A percentile compares a stretch with the other conserved stretches of the same genome.
phyloP scores from a whole-genome alignment of 2,888 invertebrate species.

The Torymus texanus region DNA sequence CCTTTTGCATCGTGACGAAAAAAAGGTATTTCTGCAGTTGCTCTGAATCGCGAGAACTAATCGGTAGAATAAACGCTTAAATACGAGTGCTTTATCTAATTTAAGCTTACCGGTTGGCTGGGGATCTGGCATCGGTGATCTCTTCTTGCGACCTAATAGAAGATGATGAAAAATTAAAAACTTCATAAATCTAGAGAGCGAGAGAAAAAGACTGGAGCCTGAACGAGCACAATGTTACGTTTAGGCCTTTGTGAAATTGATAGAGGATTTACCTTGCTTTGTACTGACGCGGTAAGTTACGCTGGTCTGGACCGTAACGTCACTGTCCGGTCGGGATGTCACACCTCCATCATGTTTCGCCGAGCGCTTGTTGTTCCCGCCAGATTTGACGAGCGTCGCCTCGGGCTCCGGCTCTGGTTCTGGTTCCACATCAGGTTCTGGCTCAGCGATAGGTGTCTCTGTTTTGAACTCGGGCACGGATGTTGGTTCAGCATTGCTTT shows the following conservation, averaged over 20 bases:
- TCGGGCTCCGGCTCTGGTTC: slow-evolving; percentile 68
- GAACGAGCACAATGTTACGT: slow-evolving; percentile 32
- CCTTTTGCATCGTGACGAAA: slow-evolving; percentile 3
- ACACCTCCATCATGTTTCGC: slow-evolving; percentile 66
- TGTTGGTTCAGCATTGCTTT: slow-evolving; percentile 69
- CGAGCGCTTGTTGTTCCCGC: slow-evolving; percentile 57
- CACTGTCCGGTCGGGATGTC: slow-evolving; percentile 70
- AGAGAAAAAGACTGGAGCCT: neutral
- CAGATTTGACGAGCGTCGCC: slow-evolving; percentile 70
- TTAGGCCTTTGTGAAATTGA: slow-evolving; percentile 31
- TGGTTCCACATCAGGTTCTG: slow-evolving; percentile 73
- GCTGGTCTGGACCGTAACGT: slow-evolving; percentile 86
- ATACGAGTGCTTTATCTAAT: neutral
- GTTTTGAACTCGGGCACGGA: slow-evolving; percentile 66
- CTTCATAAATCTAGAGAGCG: slow-evolving; percentile 1
- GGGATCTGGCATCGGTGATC: slow-evolving; percentile 64
- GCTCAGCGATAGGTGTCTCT: slow-evolving; percentile 38
- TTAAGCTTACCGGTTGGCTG: slow-evolving; percentile 63
- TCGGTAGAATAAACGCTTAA: neutral
- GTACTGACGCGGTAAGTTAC: slow-evolving; percentile 87
- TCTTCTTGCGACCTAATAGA: slow-evolving; percentile 68
- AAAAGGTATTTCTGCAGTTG: neutral
- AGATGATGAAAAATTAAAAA: slow-evolving; percentile 53
- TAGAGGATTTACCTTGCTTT: slow-evolving; percentile 75
- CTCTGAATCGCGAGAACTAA: neutral